A percentile compares a stretch with the other conserved stretches of the same genome.
phyloP scores from a whole-genome alignment of 1,140 invertebrate species.

The Saccostrea cuccullata region DNA sequence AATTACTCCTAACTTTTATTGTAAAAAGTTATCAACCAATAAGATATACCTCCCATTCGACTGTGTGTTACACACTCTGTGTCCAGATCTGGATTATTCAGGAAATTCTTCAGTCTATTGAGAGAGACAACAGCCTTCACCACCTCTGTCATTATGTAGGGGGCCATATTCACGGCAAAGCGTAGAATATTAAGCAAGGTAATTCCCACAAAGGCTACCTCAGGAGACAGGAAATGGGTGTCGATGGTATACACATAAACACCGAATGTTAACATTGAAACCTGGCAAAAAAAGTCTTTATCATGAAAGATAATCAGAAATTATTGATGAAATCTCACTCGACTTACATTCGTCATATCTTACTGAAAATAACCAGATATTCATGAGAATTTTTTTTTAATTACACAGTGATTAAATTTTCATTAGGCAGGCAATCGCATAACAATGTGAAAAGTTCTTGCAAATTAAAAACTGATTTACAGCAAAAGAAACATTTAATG shows the following conservation, averaged over 20 bases:
- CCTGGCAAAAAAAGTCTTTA: slow-evolving; percentile 78
- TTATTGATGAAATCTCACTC: neutral
- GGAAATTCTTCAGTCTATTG: slow-evolving; percentile 73
- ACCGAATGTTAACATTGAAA: slow-evolving; percentile 90
- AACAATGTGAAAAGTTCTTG: too few relatives aligned
- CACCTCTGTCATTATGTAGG: slow-evolving; percentile 80
- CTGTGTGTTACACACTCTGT: slow-evolving; percentile 65
- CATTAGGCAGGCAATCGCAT: too few relatives aligned
- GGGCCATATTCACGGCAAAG: slow-evolving; percentile 87
- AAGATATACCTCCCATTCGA: slow-evolving; percentile 57
- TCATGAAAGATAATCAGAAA: neutral
- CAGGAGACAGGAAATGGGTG: slow-evolving; percentile 89
- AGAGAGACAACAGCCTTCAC: slow-evolving; percentile 77
- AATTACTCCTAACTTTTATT: too few relatives aligned
- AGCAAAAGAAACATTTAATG: neutral
- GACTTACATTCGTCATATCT: neutral
- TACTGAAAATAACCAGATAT: neutral
- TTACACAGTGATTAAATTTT: too few relatives aligned
- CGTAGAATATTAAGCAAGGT: slow-evolving; percentile 98
- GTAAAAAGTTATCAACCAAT: too few relatives aligned
- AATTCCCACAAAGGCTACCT: slow-evolving; percentile 95
- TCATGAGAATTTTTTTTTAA: neutral
- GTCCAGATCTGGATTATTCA: slow-evolving; percentile 74
- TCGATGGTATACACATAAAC: slow-evolving; percentile 75
- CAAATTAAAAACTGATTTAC: too few relatives aligned